Evolutionary conservation across 2,113 vertebrate species (phyloP).

Genomic region (Sapayoa aenigma): DNA sequence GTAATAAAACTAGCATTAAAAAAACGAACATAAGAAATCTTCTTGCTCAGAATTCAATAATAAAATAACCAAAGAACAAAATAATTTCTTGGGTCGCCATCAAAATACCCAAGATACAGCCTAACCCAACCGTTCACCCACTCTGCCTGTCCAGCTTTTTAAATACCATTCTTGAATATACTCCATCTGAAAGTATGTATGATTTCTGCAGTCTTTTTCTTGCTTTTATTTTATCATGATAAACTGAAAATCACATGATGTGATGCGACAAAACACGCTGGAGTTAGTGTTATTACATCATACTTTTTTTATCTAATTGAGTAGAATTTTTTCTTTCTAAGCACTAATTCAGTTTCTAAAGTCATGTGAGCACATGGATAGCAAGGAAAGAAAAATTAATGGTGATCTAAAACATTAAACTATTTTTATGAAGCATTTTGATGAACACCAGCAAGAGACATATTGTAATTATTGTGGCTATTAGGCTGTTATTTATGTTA

Average conservation of each 20-base stretch:
- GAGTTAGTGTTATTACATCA: not conserved
- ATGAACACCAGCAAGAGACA: slow-evolving; percentile 1
- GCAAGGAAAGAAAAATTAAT: not conserved
- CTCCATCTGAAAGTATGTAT: not conserved
- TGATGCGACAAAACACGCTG: not conserved
- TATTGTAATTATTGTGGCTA: not conserved
- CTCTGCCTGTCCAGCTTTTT: not conserved
- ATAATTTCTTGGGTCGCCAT: not conserved
- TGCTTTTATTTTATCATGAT: not conserved
- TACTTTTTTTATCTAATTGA: not conserved
- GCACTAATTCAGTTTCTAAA: not conserved
- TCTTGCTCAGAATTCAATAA: not conserved
- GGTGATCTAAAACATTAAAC: not conserved
- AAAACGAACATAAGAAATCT: not conserved
- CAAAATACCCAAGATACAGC: not conserved
- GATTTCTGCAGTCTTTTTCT: not conserved
- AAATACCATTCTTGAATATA: not conserved
- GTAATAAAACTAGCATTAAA: not conserved
- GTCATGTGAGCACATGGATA: not conserved
- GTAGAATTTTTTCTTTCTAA: not conserved
- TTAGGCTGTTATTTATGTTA: slow-evolving; percentile 21
- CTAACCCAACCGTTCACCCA: not conserved
- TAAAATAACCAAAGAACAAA: too few relatives aligned
- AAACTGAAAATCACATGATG: not conserved
- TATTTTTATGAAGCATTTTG: slow-evolving; percentile 10